Conservation (phyloP, 2,888 invertebrate species). For the Pecten maximus region DNA sequence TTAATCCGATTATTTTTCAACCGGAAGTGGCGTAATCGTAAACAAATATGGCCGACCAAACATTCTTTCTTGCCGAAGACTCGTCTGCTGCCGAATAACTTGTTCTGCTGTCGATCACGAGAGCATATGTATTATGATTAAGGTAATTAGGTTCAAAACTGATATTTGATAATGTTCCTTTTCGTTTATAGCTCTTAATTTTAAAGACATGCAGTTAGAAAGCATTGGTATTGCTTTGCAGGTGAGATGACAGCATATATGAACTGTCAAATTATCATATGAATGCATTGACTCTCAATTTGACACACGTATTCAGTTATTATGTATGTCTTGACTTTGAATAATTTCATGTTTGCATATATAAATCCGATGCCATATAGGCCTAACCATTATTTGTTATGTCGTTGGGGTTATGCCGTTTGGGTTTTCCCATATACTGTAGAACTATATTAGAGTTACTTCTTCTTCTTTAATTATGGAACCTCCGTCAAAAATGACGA, state of each 20-base stretch:
- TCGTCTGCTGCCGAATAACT: neutral
- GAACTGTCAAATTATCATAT: too few relatives aligned
- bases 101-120: neutral
- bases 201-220: neutral
- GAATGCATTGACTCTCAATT: too few relatives aligned
- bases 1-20: constrained; percentile 10
- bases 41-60: constrained; percentile 33
- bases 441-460: too few relatives aligned
- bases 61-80: constrained; percentile 20
- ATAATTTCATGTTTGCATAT: too few relatives aligned
- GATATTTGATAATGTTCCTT: neutral
- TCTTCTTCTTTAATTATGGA: too few relatives aligned
- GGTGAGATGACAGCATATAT: neutral
- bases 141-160: neutral
- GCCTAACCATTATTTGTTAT: too few relatives aligned
- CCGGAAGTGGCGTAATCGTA: constrained; percentile 20
- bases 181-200: neutral
- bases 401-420: too few relatives aligned
- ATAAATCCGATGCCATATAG: too few relatives aligned
- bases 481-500: too few relatives aligned
- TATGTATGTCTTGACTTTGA: too few relatives aligned
- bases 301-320: too few relatives aligned
- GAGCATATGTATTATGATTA: neutral
- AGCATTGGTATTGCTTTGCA: neutral
- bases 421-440: too few relatives aligned